Percentiles rank a stretch among this genome's conserved stretches.
These are phyloP conservation scores for Canis aureus DNA, from an alignment of 2,113 vertebrate genomes.

Conservation along the genomic window DNA sequence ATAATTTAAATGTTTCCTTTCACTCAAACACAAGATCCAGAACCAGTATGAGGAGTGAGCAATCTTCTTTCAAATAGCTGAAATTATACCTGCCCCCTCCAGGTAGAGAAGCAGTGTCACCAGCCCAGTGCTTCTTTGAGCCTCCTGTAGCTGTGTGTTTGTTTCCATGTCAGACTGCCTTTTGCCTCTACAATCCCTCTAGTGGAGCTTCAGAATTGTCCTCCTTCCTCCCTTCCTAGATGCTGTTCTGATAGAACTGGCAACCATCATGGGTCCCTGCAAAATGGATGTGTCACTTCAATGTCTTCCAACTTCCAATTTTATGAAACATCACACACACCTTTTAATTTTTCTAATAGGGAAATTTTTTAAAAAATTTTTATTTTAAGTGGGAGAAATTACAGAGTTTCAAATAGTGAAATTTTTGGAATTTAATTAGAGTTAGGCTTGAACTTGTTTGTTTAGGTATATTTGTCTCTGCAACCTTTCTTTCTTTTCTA, in stretches of 20 bases:
- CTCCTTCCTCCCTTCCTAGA: not conserved
- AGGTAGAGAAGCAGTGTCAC: not conserved
- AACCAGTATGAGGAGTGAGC: not conserved
- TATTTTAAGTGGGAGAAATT: not conserved
- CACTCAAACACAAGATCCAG: not conserved
- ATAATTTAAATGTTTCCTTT: not conserved
- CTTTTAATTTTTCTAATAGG: not conserved
- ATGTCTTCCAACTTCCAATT: not conserved
- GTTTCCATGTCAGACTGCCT: not conserved
- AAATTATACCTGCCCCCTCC: not conserved
- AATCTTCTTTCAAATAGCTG: not conserved
- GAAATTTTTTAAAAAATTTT: not conserved
- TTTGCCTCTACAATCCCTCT: not conserved
- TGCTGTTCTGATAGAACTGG: not conserved
- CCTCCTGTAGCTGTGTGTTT: not conserved
- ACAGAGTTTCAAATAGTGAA: slow-evolving; percentile 5
- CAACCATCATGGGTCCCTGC: not conserved
- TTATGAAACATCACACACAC: not conserved
- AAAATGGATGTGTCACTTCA: not conserved
- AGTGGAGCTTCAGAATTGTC: not conserved
- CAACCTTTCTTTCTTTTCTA: not conserved
- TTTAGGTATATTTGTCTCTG: not conserved
- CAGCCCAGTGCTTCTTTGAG: not conserved
- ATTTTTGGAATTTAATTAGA: slow-evolving; percentile 10
- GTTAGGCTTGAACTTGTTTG: not conserved